These are phyloP conservation scores for Himalopsyche anomala DNA, from an alignment of 2,888 invertebrate species.

Conservation along the genomic window DNA sequence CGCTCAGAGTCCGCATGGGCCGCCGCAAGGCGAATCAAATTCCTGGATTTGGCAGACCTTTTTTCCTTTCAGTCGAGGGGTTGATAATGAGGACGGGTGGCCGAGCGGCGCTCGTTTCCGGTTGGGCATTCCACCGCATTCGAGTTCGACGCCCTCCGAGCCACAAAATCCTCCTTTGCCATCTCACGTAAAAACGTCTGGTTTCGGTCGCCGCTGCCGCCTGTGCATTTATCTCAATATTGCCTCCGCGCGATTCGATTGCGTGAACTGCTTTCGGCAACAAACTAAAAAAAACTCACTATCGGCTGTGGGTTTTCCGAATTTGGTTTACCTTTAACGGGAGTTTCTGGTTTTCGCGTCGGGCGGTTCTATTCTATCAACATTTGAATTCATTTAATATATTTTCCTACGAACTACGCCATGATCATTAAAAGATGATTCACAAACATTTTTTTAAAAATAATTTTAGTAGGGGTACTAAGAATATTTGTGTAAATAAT, in stretches of 20 bases:
- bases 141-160: conserved; percentile 41
- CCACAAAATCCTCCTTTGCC: conserved; percentile 20
- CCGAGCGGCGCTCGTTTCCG: conserved; percentile 44
- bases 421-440: too few relatives aligned
- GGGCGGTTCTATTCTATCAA: neutral
- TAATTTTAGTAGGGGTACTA: too few relatives aligned
- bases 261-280: conserved; percentile 29
- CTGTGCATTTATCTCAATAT: conserved; percentile 4
- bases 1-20: neutral
- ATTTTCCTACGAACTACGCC: too few relatives aligned
- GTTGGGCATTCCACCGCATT: conserved; percentile 46
- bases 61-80: conserved; percentile 30
- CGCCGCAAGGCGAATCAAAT: conserved; percentile 20
- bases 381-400: too few relatives aligned
- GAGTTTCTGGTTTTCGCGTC: neutral
- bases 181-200: conserved; percentile 42
- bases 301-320: neutral
- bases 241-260: neutral
- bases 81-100: conserved; percentile 37
- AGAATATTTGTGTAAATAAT: too few relatives aligned
- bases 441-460: too few relatives aligned
- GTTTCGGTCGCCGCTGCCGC: conserved; percentile 23
- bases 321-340: neutral
- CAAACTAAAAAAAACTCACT: neutral
- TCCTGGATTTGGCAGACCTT: neutral